Base-by-base conservation (phyloP, 1,140 invertebrate genomes). In the Amphibalanus amphitrite region DNA sequence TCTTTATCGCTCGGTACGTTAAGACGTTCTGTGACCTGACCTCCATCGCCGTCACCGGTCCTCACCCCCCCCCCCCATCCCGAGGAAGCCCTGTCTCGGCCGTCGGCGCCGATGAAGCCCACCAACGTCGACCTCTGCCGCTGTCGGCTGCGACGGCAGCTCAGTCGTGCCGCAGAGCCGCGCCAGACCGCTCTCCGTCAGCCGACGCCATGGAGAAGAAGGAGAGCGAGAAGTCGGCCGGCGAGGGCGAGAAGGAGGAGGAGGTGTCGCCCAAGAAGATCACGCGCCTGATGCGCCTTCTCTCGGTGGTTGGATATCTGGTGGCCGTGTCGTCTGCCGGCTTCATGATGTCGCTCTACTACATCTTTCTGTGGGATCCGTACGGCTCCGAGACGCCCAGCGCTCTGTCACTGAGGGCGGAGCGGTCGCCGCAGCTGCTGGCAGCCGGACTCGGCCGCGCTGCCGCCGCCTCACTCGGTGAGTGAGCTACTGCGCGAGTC, bases 341-440 rank as follows among this genome's bases (percentile, higher is more conserved):
- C 10, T 92, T 97, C 73, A 90, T 97, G 79, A 84, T 97, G 30
- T 95, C 93, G 0, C 84, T 96, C 25, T 98, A 97, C 82, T 98
- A 98, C 82, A 89, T 94, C 73, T 92, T 97, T 79, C 86, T 97
- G 74, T 97, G 95, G 95, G 88, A 95, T 80, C 92, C 92, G 47
- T 72, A 69, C 28, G 73, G 28, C 25, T 3, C 67, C 69, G 29
- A 67, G 29, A 25, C 8, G 71, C 59, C 28, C 29, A 69, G 29
- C 38, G 29, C 71, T 8, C 47, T 59, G 47, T 20, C 47, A 20
- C 47, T 59, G 13, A 20, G 10, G 6, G 13, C 10, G 6, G 30
- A 10, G 30, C 47, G 6, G 47, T 20, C 13, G 47, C 47, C 4
- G 33, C 33, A 15, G 1, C 47, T 20, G 47, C 47, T 23, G 3